Base-by-base conservation (phyloP, 2,888 invertebrate genomes). In the Drymonia ruficornis region DNA sequence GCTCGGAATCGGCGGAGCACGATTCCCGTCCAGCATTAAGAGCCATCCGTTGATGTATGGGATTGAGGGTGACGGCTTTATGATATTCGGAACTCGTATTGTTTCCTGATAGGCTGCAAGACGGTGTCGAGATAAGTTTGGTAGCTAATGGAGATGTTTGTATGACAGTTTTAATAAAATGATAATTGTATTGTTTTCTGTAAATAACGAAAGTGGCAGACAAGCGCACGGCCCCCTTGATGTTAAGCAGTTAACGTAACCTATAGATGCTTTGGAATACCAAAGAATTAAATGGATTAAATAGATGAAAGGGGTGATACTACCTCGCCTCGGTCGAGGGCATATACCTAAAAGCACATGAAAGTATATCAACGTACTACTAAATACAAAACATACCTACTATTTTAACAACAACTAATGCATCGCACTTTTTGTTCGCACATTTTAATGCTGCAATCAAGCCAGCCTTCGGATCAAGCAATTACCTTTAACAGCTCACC, bases 401-500 rank as follows among this genome's bases (percentile, higher is more conserved):
- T n/a, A n/a, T n/a, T 65, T 73, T 74, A 75, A 76, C 66, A 70
- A 74, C 66, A 71, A 74, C 72, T 77, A 81, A 78, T 72, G 70
- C 68, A 70, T 64, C 61, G 59, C 62, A 71, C 66, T 81, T 86
- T 84, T 84, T 84, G 76, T 73, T 79, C 57, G 68, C 66, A 67
- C 63, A 60, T 75, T 78, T 81, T 77, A 78, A 80, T 81, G 82
- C 76, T 69, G 86, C 86, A 85, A 87, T 84, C 80, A 82, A 78
- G 78, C 67, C 70, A 63, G 73, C 52, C 70, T 58, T 53, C 67
- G 80, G 79, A 76, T 80, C 78, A 85, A 79, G 87, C 86, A 88
- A 90, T 91, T 90, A 88, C 80, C 77, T 70, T n/a, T 74, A 78
- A 74, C 78, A 74, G 74, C 82, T 83, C 83, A 80, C 78, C 81